A percentile compares a stretch with the other conserved stretches of the same genome.
phyloP scores from a whole-genome alignment of 2,113 vertebrate species.

The Tauraco erythrolophus region DNA sequence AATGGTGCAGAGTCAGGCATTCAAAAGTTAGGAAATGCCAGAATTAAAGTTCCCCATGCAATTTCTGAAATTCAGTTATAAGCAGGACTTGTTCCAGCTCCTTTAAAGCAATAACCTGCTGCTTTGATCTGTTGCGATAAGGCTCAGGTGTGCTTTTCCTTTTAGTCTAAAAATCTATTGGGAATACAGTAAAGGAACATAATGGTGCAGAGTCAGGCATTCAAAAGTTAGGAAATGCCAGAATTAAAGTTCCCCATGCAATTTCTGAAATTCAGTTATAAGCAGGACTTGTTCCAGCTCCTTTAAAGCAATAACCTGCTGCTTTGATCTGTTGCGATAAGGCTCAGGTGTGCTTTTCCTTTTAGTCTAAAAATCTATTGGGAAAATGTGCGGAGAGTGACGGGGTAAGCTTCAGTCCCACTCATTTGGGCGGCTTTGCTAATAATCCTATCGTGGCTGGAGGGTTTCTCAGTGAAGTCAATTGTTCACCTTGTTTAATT shows the following conservation, averaged over 20 bases:
- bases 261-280: not conserved
- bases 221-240: not conserved
- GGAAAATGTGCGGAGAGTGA: not conserved
- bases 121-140: not conserved
- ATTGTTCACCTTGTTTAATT: not conserved
- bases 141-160: not conserved
- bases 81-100: not conserved
- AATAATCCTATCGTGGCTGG: accelerated
- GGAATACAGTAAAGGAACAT: not conserved
- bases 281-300: not conserved
- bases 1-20: not conserved
- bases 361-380: not conserved
- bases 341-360: not conserved
- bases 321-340: not conserved
- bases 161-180: not conserved
- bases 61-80: not conserved
- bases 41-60: not conserved
- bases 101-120: not conserved
- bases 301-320: not conserved
- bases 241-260: not conserved
- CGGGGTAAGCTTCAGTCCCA: not conserved
- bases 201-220: not conserved
- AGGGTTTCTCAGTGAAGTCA: not conserved
- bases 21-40: not conserved
- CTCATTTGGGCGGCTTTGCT: not conserved